Evolutionary conservation across 2,113 vertebrate species (phyloP).

Genomic region (Columba janthina): DNA sequence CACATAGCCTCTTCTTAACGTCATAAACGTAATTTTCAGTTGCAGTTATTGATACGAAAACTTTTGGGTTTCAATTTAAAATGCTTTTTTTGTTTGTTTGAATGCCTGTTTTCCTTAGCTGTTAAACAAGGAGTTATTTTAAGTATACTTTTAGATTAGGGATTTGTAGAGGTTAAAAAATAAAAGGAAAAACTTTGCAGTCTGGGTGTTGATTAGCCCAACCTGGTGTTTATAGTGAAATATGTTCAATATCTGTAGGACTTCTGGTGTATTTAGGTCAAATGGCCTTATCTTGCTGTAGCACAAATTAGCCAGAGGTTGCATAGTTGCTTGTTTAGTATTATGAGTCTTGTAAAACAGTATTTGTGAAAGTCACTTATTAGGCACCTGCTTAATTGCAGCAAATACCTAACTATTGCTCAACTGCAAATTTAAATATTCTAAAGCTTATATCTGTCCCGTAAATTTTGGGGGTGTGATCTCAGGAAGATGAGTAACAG

Average conservation of each 20-base stretch:
- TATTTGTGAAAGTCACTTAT: rapidly evolving
- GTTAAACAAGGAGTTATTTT: neutral
- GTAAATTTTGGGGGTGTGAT: neutral
- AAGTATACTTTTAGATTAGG: neutral
- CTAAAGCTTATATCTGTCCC: neutral
- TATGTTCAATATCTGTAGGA: neutral
- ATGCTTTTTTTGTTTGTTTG: conserved; percentile 32
- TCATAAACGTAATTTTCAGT: conserved; percentile 22
- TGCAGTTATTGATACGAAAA: conserved; percentile 68
- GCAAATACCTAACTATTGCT: neutral
- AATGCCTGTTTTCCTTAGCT: conserved; percentile 35
- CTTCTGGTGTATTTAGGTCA: neutral
- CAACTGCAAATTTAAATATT: neutral
- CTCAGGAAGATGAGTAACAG: neutral
- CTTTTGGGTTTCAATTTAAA: conserved; percentile 61
- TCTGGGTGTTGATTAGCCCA: neutral
- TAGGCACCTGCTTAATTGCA: neutral
- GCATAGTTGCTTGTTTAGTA: neutral
- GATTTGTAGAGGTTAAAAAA: neutral
- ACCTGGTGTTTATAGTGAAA: neutral
- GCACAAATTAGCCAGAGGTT: no score
- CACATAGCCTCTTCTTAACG: conserved; percentile 53
- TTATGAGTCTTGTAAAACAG: neutral
- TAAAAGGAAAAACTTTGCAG: neutral
- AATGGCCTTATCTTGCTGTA: neutral